Percentiles rank a stretch among this genome's conserved stretches.
Conservation (phyloP, 2,888 invertebrate genomes). For the Dione vanillae region DNA sequence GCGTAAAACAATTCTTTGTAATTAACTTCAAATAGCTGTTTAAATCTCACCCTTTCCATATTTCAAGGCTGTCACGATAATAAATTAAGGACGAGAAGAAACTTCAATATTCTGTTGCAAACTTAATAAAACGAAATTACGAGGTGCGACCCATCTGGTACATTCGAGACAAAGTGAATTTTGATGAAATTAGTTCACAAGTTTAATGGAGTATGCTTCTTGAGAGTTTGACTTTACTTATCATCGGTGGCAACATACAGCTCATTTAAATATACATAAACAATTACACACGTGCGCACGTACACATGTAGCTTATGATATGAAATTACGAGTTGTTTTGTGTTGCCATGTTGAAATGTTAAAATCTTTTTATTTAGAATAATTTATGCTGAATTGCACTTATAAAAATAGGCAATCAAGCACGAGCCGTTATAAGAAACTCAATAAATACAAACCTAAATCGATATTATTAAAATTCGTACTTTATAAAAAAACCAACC, state of each 20-base stretch:
- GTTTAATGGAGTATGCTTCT: conserved; percentile 74
- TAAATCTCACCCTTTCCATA: conserved; percentile 32
- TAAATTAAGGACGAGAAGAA: conserved; percentile 57
- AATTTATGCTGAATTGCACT: no score
- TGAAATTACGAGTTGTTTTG: background rate
- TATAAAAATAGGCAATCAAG: no score
- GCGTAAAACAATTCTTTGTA: conserved; percentile 26
- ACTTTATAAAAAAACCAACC: no score
- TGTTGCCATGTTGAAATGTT: no score
- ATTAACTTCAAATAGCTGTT: conserved; percentile 32
- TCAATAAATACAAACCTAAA: no score
- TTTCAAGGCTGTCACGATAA: conserved; percentile 54
- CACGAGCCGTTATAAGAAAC: no score
- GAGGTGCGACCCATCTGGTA: conserved; percentile 76
- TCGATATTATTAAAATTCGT: no score
- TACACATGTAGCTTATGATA: background rate
- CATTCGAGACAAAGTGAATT: conserved; percentile 76
- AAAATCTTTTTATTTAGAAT: no score
- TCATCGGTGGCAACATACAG: conserved; percentile 42
- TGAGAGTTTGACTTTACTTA: conserved; percentile 50
- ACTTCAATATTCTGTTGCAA: conserved; percentile 72
- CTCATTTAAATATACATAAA: conserved; percentile 43
- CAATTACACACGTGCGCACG: conserved; percentile 27
- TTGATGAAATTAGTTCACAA: conserved; percentile 79
- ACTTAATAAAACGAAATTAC: conserved; percentile 78